Base-by-base conservation (phyloP, 2,113 vertebrate species). In the Jacana jacana region DNA sequence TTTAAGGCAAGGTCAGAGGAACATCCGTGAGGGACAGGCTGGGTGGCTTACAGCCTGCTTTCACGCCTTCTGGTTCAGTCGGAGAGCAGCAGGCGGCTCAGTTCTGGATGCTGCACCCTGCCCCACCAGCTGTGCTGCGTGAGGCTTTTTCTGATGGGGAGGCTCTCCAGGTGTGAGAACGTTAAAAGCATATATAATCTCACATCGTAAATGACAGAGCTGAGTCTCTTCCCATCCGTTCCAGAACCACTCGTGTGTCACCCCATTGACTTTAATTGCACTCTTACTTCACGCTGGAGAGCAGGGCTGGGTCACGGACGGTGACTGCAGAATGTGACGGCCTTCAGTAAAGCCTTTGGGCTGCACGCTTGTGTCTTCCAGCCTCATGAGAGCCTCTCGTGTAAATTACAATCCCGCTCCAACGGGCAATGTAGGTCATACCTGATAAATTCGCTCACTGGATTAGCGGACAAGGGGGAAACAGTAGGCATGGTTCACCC, bases 1-100 rank as follows among this genome's bases (percentile, higher is more conserved):
- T 93, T 93, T 17, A 79, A 95, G 81, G 57, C 81, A 85, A 94
- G 84, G 93, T 94, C 81, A 82, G 89, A 61, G 82, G 71, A 78
- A 24, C 42, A 89, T 44, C 60, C 17, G 0, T 88, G 61, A 68
- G 69, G 73, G 48, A 75, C 5, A 30, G 72, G 27, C 76, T 92
- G 77, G 80, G 68, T 72, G 44, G 65, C 83, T 87, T 37, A 31
- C 57, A 87, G 73, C 31, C 78, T 79, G 55, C 42, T 93, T 89
- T 93, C 61, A 25, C 4, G 5, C 61, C 48, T 81, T 52, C 77
- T 90, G 72, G 8, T 57, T 22, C 0, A 2, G 42, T 7, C 0
- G 1, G 72, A 7, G 0, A 1, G 54, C 68, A 19, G 71, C 42
- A 65, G 70, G 13, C 1, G 0, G 27, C 86, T 73, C 61, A 42